phyloP scores from a whole-genome alignment of 2,888 invertebrate genomes.

The Clanis bilineata region DNA sequence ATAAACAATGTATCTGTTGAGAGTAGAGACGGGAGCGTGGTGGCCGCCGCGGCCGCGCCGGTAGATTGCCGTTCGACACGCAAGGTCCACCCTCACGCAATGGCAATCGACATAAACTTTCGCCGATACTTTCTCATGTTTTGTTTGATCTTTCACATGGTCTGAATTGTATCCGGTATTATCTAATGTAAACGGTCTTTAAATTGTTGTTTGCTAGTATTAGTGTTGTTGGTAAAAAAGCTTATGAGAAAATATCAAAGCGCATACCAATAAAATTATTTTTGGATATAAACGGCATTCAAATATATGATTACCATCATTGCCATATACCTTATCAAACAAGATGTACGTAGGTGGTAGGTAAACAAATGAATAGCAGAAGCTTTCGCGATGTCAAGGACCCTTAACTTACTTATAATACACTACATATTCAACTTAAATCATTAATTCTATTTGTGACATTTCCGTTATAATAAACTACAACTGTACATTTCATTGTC shows the following conservation, averaged over 20 bases:
- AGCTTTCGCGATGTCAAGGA: background rate
- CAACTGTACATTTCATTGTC: conserved; percentile 54
- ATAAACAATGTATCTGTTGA: conserved; percentile 47
- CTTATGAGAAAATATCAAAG: too few relatives aligned
- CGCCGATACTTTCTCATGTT: conserved; percentile 44
- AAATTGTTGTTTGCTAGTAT: background rate
- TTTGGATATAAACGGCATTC: too few relatives aligned
- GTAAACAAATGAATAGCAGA: background rate
- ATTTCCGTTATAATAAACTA: conserved; percentile 18
- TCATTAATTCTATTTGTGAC: background rate
- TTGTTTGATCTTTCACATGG: conserved; percentile 11
- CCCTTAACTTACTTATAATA: background rate
- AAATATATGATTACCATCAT: too few relatives aligned
- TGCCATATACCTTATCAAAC: too few relatives aligned
- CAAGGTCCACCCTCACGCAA: conserved; percentile 70
- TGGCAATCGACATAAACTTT: conserved; percentile 63
- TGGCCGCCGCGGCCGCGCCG: too few relatives aligned
- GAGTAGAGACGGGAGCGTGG: conserved; percentile 74
- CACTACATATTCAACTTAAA: background rate
- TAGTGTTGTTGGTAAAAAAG: background rate
- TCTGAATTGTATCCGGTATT: conserved; percentile 7
- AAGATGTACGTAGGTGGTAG: background rate
- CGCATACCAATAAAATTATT: too few relatives aligned
- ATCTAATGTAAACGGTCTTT: background rate
- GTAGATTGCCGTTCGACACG: conserved; percentile 74